These are phyloP conservation scores for Excalfactoria chinensis DNA, from an alignment of 2,113 vertebrate species.

Conservation along the genomic window DNA sequence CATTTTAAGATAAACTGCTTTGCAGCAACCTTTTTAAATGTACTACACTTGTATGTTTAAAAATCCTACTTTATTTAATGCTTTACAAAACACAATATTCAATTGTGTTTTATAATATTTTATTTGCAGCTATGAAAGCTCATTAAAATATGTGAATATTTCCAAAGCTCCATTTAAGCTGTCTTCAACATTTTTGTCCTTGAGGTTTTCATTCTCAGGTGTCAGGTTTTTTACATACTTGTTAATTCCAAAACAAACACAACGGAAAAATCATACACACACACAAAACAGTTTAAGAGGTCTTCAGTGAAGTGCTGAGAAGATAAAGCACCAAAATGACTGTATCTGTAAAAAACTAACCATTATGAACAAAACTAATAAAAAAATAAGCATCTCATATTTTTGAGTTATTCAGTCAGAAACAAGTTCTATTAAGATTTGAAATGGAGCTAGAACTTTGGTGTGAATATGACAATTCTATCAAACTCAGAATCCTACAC, in stretches of 20 bases:
- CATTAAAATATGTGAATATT: not conserved
- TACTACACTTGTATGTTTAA: not conserved
- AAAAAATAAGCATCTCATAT: not conserved
- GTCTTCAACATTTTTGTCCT: not conserved
- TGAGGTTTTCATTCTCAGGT: not conserved
- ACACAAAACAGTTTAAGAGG: not conserved
- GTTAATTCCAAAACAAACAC: not conserved
- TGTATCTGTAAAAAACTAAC: not conserved
- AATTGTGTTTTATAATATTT: not conserved
- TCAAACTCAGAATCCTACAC: not conserved
- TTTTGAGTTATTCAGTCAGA: not conserved
- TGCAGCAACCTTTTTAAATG: not conserved
- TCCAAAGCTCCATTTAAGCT: not conserved
- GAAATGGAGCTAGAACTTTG: not conserved
- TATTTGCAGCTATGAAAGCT: not conserved
- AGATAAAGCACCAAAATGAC: not conserved
- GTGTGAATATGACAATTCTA: not conserved
- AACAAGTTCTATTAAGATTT: not conserved
- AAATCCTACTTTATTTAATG: not conserved
- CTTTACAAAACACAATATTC: not conserved
- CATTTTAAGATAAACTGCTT: slow-evolving; percentile 33
- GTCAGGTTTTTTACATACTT: not conserved
- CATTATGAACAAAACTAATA: not conserved
- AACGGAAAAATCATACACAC: not conserved
- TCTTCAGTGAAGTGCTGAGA: not conserved